Conservation (phyloP, 1,140 invertebrate species). For the Papilio polyxenes region DNA sequence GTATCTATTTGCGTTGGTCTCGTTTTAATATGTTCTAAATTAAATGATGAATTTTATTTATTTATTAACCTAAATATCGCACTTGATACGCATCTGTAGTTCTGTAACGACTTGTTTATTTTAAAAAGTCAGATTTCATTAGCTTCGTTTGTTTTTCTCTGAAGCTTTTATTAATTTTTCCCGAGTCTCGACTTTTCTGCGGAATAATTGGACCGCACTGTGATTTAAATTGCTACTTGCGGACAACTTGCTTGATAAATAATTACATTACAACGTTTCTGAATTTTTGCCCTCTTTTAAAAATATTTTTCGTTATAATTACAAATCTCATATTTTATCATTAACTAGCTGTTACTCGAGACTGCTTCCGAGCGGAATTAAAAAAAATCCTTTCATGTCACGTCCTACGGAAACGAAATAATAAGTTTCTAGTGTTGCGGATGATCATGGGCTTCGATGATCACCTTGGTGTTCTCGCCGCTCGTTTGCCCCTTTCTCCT, state of each 20-base stretch:
- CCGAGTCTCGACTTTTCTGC: slow-evolving; percentile 17
- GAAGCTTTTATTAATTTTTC: slow-evolving; percentile 18
- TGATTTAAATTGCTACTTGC: slow-evolving; percentile 26
- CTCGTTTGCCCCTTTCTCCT: too few species aligned
- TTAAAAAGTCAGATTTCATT: slow-evolving; percentile 19
- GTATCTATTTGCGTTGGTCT: too few species aligned
- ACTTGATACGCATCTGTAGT: background rate
- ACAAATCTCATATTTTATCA: background rate
- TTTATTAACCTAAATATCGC: background rate
- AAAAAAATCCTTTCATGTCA: too few species aligned
- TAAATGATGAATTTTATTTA: too few species aligned
- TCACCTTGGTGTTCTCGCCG: too few species aligned
- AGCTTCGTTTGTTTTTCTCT: slow-evolving; percentile 5
- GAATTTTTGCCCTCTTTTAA: slow-evolving; percentile 3
- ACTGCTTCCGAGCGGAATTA: too few species aligned
- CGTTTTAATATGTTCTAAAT: too few species aligned
- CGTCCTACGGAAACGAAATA: too few species aligned
- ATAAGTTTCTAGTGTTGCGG: too few species aligned
- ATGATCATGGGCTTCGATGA: too few species aligned
- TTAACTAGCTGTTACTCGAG: background rate
- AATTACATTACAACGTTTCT: slow-evolving; percentile 19
- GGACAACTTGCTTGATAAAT: slow-evolving; percentile 24
- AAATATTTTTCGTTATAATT: background rate
- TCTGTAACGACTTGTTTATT: slow-evolving; percentile 1
- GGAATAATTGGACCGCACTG: slow-evolving; percentile 21